phyloP scores from a whole-genome alignment of 2,113 vertebrate species.

The Camelus bactrianus region DNA sequence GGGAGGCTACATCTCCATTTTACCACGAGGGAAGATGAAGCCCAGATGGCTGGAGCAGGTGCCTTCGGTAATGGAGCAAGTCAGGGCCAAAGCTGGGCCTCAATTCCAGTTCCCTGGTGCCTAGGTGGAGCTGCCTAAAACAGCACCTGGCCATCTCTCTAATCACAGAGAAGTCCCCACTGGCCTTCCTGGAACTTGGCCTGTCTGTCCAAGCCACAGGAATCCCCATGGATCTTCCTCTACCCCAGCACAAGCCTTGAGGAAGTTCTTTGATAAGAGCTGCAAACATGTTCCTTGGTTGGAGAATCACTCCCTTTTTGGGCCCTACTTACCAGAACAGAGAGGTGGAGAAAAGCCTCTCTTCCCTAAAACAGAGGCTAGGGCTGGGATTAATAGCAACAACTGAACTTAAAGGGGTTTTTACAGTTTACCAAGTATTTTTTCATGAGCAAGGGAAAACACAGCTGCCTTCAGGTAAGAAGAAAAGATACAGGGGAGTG shows the following conservation, averaged over 20 bases:
- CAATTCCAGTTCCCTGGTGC: constrained; percentile 15
- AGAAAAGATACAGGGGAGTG: not conserved
- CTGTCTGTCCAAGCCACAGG: not conserved
- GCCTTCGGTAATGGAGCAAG: constrained; percentile 19
- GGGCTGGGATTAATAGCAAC: not conserved
- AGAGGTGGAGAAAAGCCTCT: not conserved
- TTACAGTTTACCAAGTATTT: not conserved
- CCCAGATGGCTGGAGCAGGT: not conserved
- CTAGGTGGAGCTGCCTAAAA: not conserved
- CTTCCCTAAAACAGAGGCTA: not conserved
- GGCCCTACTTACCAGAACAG: not conserved
- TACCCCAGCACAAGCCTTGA: accelerated
- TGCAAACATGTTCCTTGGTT: not conserved
- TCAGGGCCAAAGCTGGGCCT: constrained; percentile 31
- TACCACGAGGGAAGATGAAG: constrained; percentile 28
- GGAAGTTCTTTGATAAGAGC: not conserved
- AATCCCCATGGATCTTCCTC: not conserved
- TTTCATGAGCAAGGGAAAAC: not conserved
- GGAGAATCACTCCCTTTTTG: not conserved
- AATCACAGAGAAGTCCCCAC: not conserved
- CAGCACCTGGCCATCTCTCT: constrained; percentile 49
- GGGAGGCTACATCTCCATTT: constrained; percentile 42
- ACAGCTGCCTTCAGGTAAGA: not conserved
- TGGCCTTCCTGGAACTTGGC: not conserved
- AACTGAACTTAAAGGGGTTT: not conserved